Evolutionary conservation across 2,888 invertebrate genomes (phyloP), one percentile per base, ranked within the genome.

Genomic region (Drosophila lacicola): DNA sequence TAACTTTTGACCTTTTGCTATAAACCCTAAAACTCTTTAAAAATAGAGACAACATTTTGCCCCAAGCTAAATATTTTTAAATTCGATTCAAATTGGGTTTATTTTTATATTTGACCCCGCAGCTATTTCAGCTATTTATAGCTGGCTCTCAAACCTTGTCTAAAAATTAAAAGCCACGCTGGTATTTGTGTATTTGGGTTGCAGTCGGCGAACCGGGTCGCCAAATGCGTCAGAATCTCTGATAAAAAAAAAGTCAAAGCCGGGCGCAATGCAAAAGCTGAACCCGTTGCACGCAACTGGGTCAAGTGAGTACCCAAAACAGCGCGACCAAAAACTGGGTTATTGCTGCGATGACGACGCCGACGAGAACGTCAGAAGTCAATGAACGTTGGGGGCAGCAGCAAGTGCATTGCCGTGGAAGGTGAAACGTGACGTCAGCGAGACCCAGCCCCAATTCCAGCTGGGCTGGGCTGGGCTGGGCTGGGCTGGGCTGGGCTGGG

Each of bases 381-480:
- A 80, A 74, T 79, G 80, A 77, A 86, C 80, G 81, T 42, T 54
- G 71, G 47, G 49, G 29, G 8, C 29, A 29, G 50, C 71, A 60
- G 74, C 72, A 71, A 85, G 85, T 88, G 88, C 83, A 88, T 74
- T 74, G 70, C 80, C 74, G 71, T 78, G 82, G 90, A 90, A 91
- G 90, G 91, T 91, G 77, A 91, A 82, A 79, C 64, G 76, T 90
- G 90, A 91, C 91, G 91, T 91, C 90, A 90, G 84, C 64, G 25
- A 54, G 14, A 13, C 11, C 55, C 45, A 36, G 45, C n/a, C 25
- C 45, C 45, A 13, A 10, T 17, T 10, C 41, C 45, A 13, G 44
- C 34, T 14, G 36, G 36, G 47, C n/a, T 17, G 11, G 49, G 44
- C n/a, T n/a, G 55, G 56, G 36, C 19, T 53, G 53, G 46, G 29